Conservation (phyloP, 2,888 invertebrate genomes). For the Cryptus armator region DNA sequence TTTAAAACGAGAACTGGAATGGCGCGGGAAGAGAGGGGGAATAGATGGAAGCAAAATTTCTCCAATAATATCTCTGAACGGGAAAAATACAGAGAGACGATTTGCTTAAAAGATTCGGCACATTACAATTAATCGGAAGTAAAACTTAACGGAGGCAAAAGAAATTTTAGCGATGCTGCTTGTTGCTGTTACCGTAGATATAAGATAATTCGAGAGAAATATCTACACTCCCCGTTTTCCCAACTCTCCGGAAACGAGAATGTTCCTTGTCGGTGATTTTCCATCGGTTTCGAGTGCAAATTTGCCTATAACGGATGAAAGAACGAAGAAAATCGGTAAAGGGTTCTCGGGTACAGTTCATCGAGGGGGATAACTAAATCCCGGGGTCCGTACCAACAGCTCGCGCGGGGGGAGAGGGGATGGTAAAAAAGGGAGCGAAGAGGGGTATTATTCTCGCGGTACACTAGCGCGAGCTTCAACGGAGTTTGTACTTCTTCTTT, state of each 20-base stretch:
- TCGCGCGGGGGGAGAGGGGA: conserved; percentile 2
- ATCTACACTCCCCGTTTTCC: background rate
- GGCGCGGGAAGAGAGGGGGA: conserved; percentile 26
- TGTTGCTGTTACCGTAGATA: background rate
- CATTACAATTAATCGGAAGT: conserved; percentile 77
- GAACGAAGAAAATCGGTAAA: conserved; percentile 31
- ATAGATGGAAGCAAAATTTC: conserved; percentile 23
- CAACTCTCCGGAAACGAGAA: background rate
- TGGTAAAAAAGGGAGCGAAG: no score
- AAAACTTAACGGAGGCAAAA: conserved; percentile 68
- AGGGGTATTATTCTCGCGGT: conserved; percentile 34
- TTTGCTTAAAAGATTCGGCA: conserved; percentile 79
- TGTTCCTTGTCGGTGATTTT: conserved; percentile 39
- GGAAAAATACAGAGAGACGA: conserved; percentile 71
- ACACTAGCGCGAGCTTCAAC: conserved; percentile 35
- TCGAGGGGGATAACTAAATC: conserved; percentile 44
- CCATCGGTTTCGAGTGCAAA: conserved; percentile 38
- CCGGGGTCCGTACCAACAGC: conserved; percentile 19
- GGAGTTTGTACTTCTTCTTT: conserved; percentile 78
- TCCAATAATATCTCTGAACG: conserved; percentile 75
- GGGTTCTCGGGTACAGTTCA: conserved; percentile 40
- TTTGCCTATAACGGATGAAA: conserved; percentile 45
- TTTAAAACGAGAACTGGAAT: background rate
- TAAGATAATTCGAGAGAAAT: background rate
- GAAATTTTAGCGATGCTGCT: conserved; percentile 27